phyloP scores from a whole-genome alignment of 2,113 vertebrate genomes.

The Excalfactoria chinensis region DNA sequence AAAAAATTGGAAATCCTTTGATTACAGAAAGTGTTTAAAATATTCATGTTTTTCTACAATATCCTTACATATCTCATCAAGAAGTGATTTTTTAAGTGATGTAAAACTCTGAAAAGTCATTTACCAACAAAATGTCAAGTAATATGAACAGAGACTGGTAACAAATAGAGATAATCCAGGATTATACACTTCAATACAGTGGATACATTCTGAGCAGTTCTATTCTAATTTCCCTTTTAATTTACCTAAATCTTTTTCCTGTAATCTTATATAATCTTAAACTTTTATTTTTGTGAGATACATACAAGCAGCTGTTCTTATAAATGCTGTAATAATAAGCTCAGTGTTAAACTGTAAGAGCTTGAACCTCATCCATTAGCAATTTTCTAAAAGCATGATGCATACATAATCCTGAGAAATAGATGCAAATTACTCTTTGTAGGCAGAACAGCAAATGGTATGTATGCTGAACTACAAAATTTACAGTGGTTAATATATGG shows the following conservation, averaged over 20 bases:
- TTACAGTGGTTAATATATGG: neutral
- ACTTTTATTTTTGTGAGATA: slow-evolving; percentile 11
- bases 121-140: slow-evolving; percentile 45
- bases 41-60: neutral
- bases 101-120: slow-evolving; percentile 15
- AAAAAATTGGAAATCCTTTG: neutral
- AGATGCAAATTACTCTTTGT: neutral
- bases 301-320: neutral
- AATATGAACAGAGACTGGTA: slow-evolving; percentile 6
- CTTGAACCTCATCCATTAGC: slow-evolving; percentile 16
- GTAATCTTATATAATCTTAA: neutral
- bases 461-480: neutral
- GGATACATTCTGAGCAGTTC: slow-evolving; percentile 27
- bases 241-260: slow-evolving; percentile 1
- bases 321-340: neutral
- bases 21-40: neutral
- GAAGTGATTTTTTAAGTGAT: slow-evolving; percentile 20
- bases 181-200: slow-evolving; percentile 26
- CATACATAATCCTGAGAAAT: neutral
- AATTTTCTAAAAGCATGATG: slow-evolving; percentile 1
- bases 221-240: slow-evolving; percentile 46
- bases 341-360: neutral
- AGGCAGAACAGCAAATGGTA: neutral
- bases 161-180: slow-evolving; percentile 35
- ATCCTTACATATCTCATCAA: neutral